A percentile compares a stretch with the other conserved stretches of the same genome.
Evolutionary conservation across 2,888 invertebrate species (phyloP).

Genomic region (Erannis defoliaria): DNA sequence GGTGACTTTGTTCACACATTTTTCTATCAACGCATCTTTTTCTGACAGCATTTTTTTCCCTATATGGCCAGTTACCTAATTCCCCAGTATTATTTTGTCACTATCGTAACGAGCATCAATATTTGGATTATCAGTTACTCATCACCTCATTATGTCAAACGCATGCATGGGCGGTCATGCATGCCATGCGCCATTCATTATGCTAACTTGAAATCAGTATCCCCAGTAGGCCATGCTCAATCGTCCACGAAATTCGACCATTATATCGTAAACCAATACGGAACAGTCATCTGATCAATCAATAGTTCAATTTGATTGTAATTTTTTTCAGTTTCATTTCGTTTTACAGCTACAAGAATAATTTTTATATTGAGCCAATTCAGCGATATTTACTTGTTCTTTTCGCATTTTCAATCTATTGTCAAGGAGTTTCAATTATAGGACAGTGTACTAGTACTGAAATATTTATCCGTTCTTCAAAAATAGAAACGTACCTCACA

Average conservation of each 20-base stretch:
- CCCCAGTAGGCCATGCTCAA: constrained; percentile 9
- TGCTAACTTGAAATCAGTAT: constrained; percentile 24
- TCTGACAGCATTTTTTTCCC: background rate
- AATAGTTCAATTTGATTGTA: constrained; percentile 65
- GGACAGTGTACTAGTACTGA: too few species aligned
- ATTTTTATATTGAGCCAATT: background rate
- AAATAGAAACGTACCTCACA: too few species aligned
- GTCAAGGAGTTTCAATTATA: too few species aligned
- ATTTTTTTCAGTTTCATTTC: background rate
- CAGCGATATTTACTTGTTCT: too few species aligned
- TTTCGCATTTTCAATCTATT: too few species aligned
- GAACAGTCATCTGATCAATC: constrained; percentile 47
- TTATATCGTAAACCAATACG: constrained; percentile 41
- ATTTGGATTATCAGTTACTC: constrained; percentile 2
- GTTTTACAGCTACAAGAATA: background rate
- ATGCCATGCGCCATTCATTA: too few species aligned
- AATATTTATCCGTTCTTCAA: too few species aligned
- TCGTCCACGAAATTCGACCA: constrained; percentile 44
- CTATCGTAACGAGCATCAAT: constrained; percentile 7
- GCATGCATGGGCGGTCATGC: constrained; percentile 35
- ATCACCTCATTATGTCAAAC: constrained; percentile 26
- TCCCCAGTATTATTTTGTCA: background rate
- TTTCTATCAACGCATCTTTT: background rate
- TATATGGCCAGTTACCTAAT: background rate
- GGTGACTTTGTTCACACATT: constrained; percentile 15